phyloP scores from a whole-genome alignment of 2,888 invertebrate species.

The Drosophila emarginata region DNA sequence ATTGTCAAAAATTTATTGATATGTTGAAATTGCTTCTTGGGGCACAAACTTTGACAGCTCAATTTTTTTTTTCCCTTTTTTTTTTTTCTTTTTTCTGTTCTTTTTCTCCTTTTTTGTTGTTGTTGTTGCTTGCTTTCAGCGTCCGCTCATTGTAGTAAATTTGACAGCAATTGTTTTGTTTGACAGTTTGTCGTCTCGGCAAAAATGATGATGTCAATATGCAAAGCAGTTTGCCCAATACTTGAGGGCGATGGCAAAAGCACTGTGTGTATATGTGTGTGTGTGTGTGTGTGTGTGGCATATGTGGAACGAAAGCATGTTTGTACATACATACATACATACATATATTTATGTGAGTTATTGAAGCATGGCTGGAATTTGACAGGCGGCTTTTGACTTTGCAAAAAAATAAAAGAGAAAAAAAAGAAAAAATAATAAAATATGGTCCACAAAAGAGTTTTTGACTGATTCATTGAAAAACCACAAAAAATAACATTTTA shows the following conservation, averaged over 20 bases:
- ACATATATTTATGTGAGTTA: slow-evolving; percentile 47
- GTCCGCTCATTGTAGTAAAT: slow-evolving; percentile 65
- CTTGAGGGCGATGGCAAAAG: slow-evolving; percentile 22
- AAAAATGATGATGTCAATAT: slow-evolving; percentile 75
- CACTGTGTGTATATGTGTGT: background rate
- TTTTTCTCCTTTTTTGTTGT: background rate
- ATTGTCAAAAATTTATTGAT: slow-evolving; percentile 76
- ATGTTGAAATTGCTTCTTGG: slow-evolving; percentile 71
- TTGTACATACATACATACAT: too few species aligned
- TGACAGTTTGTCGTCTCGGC: slow-evolving; percentile 72
- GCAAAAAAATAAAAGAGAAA: too few species aligned
- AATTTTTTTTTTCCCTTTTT: slow-evolving; percentile 42
- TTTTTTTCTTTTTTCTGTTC: background rate
- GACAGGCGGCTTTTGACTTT: slow-evolving; percentile 50
- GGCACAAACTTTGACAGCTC: slow-evolving; percentile 64
- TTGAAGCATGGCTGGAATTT: slow-evolving; percentile 49
- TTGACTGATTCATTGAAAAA: too few species aligned
- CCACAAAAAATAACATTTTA: too few species aligned
- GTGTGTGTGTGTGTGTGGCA: background rate
- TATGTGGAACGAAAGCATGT: slow-evolving; percentile 14
- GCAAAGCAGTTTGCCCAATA: slow-evolving; percentile 57
- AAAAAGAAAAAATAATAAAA: background rate
- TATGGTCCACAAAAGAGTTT: slow-evolving; percentile 7
- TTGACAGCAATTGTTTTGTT: slow-evolving; percentile 77
- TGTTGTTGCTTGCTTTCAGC: background rate